Evolutionary conservation across 2,888 invertebrate genomes (phyloP), one percentile per base, ranked within the genome.

Genomic region (Chirona hameri): DNA sequence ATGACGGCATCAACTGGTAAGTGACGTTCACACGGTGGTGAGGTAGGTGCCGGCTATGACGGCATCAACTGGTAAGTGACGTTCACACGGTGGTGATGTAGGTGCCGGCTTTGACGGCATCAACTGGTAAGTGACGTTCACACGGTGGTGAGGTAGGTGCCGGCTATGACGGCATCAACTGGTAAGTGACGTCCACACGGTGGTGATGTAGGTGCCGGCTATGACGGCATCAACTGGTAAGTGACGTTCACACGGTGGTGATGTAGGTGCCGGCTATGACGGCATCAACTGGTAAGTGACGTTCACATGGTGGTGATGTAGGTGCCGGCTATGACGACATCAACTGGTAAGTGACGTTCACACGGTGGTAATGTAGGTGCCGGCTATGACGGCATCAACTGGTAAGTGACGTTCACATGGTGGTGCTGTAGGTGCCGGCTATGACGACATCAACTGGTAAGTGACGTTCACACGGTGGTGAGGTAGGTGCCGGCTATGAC

Each of bases 281-380:
- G 95, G 95, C 86, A 95, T 95, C 89, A 94, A 95, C 91, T 93
- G 92, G 95, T 96, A 90, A 94, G 95, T 46, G 0, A 18, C 7
- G 39, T 0, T 24, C 24, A 65, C 12, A 10, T 5, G 12, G 4
- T 18, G 55, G 55, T n/a, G n/a, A 27, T n/a, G n/a, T n/a, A n/a
- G 95, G 95, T 48, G 95, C 95, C 55, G 95, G 95, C 79, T 96
- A 94, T 89, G 95, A 96, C 87, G 95, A 95, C 86, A 95, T 95
- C 89, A 94, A 95, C 91, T 93, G 92, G 95, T 96, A 90, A 94
- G 95, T 46, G 0, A 18, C 7, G 39, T 0, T 24, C 24, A 65
- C 12, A 10, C n/a, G 12, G 4, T 18, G 55, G 55, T n/a, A 7
- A 27, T n/a, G n/a, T n/a, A n/a, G 95, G 95, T 48, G 95, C 95